These are phyloP conservation scores for Probosciger aterrimus DNA, from an alignment of 2,113 vertebrate genomes.

Conservation along the genomic window DNA sequence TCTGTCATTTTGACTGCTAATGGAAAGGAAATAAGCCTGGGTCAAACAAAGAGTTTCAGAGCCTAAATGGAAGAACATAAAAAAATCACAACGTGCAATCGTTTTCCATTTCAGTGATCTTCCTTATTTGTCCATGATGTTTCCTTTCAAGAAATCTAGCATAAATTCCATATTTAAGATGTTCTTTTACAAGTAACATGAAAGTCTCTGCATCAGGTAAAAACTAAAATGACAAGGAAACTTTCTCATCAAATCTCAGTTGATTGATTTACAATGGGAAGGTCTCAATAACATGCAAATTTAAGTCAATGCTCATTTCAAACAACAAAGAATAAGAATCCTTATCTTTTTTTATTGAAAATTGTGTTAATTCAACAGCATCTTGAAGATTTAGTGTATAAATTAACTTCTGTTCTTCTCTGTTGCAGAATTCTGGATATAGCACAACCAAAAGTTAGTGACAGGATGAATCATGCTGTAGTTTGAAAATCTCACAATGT, in stretches of 20 bases:
- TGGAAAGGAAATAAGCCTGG: background rate
- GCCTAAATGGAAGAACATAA: background rate
- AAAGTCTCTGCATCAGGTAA: background rate
- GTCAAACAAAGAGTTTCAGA: background rate
- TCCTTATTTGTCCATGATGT: background rate
- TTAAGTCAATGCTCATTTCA: background rate
- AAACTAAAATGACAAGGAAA: background rate
- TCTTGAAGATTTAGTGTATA: background rate
- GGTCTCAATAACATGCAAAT: background rate
- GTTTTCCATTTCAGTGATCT: background rate
- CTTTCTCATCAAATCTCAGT: background rate
- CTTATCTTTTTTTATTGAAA: background rate
- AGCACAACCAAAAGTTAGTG: background rate
- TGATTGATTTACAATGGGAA: background rate
- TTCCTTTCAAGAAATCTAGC: background rate
- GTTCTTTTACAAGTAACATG: background rate
- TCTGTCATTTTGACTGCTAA: background rate
- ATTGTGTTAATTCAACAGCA: background rate
- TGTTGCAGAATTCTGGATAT: background rate
- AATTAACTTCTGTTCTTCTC: background rate
- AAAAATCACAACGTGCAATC: background rate
- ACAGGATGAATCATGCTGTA: background rate
- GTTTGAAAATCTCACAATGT: background rate
- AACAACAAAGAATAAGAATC: background rate
- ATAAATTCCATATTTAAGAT: background rate